Base-by-base conservation (phyloP, 2,113 vertebrate species). In the Gadus chalcogrammus region DNA sequence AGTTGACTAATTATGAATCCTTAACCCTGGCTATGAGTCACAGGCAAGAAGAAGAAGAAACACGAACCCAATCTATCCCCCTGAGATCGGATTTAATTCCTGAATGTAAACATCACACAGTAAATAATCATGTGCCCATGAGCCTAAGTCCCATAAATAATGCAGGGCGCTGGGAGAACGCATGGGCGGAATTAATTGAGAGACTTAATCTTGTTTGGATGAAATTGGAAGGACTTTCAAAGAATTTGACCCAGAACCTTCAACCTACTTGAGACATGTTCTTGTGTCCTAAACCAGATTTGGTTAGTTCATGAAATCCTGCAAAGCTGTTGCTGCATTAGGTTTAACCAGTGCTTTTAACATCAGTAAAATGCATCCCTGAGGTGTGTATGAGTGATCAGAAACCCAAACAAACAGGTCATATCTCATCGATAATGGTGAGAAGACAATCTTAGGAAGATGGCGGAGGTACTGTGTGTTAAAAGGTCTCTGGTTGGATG, bases 41-140 rank as follows among this genome's bases (percentile, higher is more conserved):
- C 31, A 13, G 42, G 9, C 42, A 48, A 48, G 42, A 48, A 12
- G 42, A 48, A 48, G 42, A 48, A 48, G 42, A 48, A 48, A 48
- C 84, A 81, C 69, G 71, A 79, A 77, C 75, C 76, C 62, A 27
- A 69, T 76, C 75, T 76, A 72, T 28, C 84, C 86, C 79, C 83
- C 20, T 11, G 81, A 81, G 88, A 87, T 87, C 83, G 83, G 63
- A 83, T 83, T 84, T 75, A 84, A 81, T 84, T 90, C 82, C 81
- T 75, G 55, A 72, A 83, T 83, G 83, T 87, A 88, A 90, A 88
- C 84, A 84, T 73, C 67, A 72, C 79, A 72, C 53, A 58, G 75
- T 86, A 87, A 87, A 84, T 84, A 85, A 83, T 85, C 84, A 87
- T 88, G 81, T 84, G 76, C 72, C 42, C 42, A 9, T 35, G 66